Conservation (phyloP, 2,888 invertebrate species). For the Anodontia alba region DNA sequence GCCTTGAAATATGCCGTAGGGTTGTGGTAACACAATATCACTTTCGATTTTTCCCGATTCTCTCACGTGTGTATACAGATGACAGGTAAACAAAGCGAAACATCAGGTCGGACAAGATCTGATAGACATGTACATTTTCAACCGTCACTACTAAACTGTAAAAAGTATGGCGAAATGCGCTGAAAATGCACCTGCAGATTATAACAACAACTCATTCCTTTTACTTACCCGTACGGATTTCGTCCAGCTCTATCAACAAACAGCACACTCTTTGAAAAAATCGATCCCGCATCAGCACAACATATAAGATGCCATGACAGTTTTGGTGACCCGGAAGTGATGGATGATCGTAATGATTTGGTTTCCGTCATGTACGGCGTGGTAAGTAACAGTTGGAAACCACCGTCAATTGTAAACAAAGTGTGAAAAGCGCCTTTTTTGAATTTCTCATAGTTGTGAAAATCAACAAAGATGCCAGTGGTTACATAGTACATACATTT, state of each 20-base stretch:
- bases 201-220: constrained; percentile 1
- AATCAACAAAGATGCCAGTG: background rate
- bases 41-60: background rate
- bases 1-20: background rate
- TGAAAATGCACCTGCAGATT: background rate
- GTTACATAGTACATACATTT: background rate
- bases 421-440: background rate
- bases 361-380: background rate
- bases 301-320: background rate
- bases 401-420: background rate
- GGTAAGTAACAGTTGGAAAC: background rate
- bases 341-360: background rate
- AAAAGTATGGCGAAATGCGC: background rate
- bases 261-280: background rate
- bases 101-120: too few species aligned
- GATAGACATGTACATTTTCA: constrained; percentile 3
- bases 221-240: background rate
- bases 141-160: background rate
- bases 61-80: background rate
- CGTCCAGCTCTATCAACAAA: background rate
- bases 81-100: background rate
- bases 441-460: background rate
- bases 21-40: background rate
- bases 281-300: background rate
- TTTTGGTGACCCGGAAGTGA: background rate